Evolutionary conservation across 1,140 invertebrate species (phyloP), one percentile per base, ranked within the genome.

Genomic region (Monochamus saltuarius): DNA sequence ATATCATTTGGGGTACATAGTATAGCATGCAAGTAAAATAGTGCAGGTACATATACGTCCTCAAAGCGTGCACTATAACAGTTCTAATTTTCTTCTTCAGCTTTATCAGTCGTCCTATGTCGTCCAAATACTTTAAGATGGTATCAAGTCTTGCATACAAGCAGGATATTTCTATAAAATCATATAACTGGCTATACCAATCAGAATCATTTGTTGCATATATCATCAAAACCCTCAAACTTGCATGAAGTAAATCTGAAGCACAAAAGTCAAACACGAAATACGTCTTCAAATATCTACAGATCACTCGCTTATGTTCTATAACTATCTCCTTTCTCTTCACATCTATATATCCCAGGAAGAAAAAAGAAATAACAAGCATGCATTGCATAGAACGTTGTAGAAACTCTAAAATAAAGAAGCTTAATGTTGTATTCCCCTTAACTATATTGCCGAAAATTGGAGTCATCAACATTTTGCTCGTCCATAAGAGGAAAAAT

Each of bases 281-380:
- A 42, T 58, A 63, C 4, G 54, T 52, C 10, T 19, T 17, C 19
- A 63, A 49, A 40, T 63, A 59, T 1, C 54, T 29, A 29, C 51
- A 58, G 6, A 43, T 1, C 11, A 63, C 58, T 46, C 49, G 45
- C 9, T 38, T 63, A 1, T 50, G 55, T 8, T 63, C 17, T 13
- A 59, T 58, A 16, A 59, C 40, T 13, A 63, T 58, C 13, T 58
- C 56, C 22, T 59, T 63, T 7, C 40, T 63, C n/a, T 63, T 59
- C 4, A 10, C 2, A 36, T 58, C 52, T 10, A 56, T 40, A 42
- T 63, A 63, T 40, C 61, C 61, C 35, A 56, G 46, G 13, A 54
- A 37, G 34, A 63, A 62, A 39, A 58, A 63, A n/a, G 29, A 40
- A 29, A 29, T 0, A 16, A 35, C 10, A n/a, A 55, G 16, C 8